Percentiles rank a stretch among this genome's conserved stretches.
phyloP scores from a whole-genome alignment of 64 coral and sea anemone genomes.

The Orbicella faveolata region DNA sequence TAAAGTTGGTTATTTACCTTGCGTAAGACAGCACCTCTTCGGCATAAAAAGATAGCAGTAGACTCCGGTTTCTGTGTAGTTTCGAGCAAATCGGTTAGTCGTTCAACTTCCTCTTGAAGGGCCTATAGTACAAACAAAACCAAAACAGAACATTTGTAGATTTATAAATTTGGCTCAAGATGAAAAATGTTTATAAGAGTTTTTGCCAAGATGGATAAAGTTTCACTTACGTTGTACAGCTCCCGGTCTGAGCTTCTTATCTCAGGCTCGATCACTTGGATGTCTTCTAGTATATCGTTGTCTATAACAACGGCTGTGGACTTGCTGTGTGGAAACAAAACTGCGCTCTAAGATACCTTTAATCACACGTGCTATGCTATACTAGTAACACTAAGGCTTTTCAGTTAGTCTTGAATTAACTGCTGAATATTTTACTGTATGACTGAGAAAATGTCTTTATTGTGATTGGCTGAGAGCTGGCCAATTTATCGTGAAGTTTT shows the following conservation, averaged over 20 bases:
- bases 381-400: too few species aligned
- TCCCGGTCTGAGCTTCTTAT: constrained; percentile 59
- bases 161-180: too few species aligned
- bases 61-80: constrained; percentile 71
- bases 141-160: too few species aligned
- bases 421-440: too few species aligned
- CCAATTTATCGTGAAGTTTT: too few species aligned
- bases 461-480: too few species aligned
- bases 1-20: constrained; percentile 59
- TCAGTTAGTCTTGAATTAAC: too few species aligned
- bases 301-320: constrained; percentile 42
- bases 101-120: constrained; percentile 67
- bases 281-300: constrained; percentile 80
- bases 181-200: background rate
- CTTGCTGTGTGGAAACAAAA: constrained; percentile 31
- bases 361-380: too few species aligned
- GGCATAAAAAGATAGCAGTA: constrained; percentile 69
- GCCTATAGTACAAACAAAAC: constrained; percentile 35
- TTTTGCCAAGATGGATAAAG: background rate
- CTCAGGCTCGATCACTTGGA: constrained; percentile 89
- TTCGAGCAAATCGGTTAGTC: constrained; percentile 62
- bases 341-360: background rate
- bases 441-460: too few species aligned
- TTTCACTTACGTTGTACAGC: constrained; percentile 61
- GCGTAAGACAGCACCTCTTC: constrained; percentile 87